These are phyloP conservation scores for Nephila pilipes DNA, from an alignment of 1,140 invertebrate species.

Conservation along the genomic window DNA sequence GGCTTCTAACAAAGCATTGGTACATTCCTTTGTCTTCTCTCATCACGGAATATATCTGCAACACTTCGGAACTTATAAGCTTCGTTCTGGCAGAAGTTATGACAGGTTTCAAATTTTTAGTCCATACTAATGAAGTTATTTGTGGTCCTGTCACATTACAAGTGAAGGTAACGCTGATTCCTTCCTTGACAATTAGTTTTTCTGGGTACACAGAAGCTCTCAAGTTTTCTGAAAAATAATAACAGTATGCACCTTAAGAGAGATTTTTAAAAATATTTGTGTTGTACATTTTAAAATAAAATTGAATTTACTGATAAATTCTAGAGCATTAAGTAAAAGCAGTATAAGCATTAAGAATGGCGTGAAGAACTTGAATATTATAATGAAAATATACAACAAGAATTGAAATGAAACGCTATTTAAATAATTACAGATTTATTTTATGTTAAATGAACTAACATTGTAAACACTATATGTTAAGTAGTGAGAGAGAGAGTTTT, in stretches of 20 bases:
- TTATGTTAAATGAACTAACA: no score
- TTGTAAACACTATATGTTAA: no score
- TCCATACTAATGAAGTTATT: conserved; percentile 70
- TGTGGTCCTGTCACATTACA: conserved; percentile 69
- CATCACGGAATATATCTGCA: conserved; percentile 80
- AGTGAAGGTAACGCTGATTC: conserved; percentile 74
- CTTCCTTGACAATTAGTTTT: conserved; percentile 72
- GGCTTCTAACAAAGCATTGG: conserved; percentile 81
- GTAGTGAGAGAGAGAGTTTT: no score
- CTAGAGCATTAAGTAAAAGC: no score
- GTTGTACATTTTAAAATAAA: background rate
- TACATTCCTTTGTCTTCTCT: conserved; percentile 82
- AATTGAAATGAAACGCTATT: no score
- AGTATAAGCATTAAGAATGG: no score
- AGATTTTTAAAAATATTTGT: background rate
- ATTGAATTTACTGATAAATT: no score
- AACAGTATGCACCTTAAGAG: no score
- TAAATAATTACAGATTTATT: no score
- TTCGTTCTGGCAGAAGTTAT: conserved; percentile 70
- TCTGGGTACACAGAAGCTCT: conserved; percentile 61
- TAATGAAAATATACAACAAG: no score
- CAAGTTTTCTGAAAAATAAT: conserved; percentile 41
- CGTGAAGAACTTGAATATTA: no score
- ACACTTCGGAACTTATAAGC: conserved; percentile 63
- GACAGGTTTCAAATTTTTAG: conserved; percentile 68